phyloP scores from a whole-genome alignment of 2,888 invertebrate species.

The Lithophane socia region DNA sequence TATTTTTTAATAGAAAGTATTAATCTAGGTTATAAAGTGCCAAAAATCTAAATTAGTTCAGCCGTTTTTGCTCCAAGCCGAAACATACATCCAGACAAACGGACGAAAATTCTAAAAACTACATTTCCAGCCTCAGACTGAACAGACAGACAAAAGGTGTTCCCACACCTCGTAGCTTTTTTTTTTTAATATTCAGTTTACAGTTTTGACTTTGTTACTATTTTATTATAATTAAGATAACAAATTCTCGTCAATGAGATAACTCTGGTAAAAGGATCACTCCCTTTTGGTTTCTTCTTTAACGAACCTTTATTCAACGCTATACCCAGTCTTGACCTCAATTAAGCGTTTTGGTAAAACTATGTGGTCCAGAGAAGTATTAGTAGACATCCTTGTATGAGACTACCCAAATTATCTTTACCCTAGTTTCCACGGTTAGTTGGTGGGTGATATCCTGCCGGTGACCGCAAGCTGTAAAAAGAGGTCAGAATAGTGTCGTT shows the following conservation, averaged over 20 bases:
- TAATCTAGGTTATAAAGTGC: neutral
- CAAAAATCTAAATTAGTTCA: neutral
- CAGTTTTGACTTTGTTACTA: neutral
- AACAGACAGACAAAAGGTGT: too few relatives aligned
- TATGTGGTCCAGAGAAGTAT: neutral
- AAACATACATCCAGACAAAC: neutral
- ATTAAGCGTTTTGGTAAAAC: constrained; percentile 11
- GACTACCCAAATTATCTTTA: neutral
- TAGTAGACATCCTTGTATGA: neutral
- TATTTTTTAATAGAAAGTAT: neutral
- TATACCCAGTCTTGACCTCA: neutral
- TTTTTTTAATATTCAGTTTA: neutral
- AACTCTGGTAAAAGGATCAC: neutral
- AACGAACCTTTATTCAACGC: neutral
- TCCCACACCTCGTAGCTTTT: neutral
- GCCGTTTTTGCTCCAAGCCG: neutral
- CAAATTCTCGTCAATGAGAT: neutral
- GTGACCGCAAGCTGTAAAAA: neutral
- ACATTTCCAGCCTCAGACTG: neutral
- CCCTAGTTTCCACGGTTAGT: neutral
- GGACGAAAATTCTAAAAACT: neutral
- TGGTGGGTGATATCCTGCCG: neutral
- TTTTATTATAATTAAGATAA: too few relatives aligned
- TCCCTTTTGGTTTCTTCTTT: neutral
- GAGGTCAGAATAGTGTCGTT: neutral